phyloP scores from a whole-genome alignment of 2,797 vertebrate species.

The Sorex maritimensis region DNA sequence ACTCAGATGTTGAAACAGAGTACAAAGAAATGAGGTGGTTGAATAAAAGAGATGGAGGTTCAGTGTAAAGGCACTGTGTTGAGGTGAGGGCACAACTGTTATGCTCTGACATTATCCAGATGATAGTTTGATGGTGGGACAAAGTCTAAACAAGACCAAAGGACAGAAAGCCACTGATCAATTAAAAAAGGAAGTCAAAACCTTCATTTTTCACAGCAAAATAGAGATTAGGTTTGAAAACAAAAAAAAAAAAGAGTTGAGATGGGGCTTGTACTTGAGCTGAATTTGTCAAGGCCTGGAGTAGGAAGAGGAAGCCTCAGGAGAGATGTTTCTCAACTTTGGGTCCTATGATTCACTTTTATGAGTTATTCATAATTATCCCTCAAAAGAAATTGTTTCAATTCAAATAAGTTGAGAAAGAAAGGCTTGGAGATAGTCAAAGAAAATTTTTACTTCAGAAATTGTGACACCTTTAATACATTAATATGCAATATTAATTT shows the following conservation, averaged over 20 bases:
- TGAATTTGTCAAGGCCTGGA: too few relatives aligned
- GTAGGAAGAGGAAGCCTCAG: too few relatives aligned
- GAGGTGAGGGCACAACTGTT: too few relatives aligned
- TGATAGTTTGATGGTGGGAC: not conserved
- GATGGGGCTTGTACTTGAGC: not conserved
- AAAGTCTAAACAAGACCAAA: constrained; percentile 42
- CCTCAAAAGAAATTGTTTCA: constrained; percentile 47
- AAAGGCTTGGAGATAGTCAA: constrained; percentile 40
- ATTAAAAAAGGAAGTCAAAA: not conserved
- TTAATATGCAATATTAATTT: constrained; percentile 26
- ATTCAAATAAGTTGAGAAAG: constrained; percentile 45
- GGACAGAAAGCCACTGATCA: not conserved
- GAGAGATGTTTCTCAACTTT: not conserved
- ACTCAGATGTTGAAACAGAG: not conserved
- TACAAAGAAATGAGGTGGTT: not conserved
- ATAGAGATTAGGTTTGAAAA: constrained; percentile 42
- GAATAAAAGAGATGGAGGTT: not conserved
- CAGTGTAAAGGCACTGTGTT: too few relatives aligned
- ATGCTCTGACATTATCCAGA: not conserved
- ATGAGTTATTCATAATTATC: constrained; percentile 8
- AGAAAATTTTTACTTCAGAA: not conserved
- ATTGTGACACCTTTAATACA: not conserved
- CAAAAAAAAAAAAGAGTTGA: constrained; percentile 1
- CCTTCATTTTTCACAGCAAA: constrained; percentile 45
- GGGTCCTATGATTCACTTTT: not conserved